Evolutionary conservation across 2,797 vertebrate species (phyloP).

Genomic region (Heteromormyrus szaboi): DNA sequence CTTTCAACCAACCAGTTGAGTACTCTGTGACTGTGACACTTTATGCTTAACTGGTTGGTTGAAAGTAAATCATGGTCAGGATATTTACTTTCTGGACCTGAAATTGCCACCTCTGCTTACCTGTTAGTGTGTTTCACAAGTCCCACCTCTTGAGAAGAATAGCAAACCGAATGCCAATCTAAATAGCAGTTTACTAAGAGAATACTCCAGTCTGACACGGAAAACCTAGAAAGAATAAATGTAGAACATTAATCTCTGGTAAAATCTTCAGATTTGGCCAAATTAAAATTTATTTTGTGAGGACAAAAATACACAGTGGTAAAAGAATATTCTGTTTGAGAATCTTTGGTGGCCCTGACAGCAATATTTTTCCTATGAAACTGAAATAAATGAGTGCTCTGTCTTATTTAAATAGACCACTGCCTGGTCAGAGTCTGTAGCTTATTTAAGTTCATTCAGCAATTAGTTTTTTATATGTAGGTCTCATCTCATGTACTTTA

Average conservation of each 20-base stretch:
- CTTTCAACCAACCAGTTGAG: too few species aligned
- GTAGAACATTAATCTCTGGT: not conserved
- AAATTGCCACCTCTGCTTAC: not conserved
- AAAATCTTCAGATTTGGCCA: not conserved
- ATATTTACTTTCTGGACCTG: too few species aligned
- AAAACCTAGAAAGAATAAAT: not conserved
- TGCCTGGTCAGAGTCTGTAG: not conserved
- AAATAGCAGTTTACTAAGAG: not conserved
- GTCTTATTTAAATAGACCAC: not conserved
- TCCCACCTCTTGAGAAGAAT: not conserved
- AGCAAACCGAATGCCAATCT: not conserved
- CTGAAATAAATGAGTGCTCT: not conserved
- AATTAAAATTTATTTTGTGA: not conserved
- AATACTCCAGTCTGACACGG: not conserved
- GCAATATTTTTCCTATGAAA: not conserved
- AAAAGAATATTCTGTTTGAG: not conserved
- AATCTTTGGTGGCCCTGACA: not conserved
- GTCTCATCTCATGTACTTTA: not conserved
- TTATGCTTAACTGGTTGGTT: too few species aligned
- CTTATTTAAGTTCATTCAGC: not conserved
- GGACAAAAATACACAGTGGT: not conserved
- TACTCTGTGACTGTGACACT: too few species aligned
- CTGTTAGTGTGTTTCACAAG: not conserved
- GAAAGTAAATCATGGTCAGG: too few species aligned
- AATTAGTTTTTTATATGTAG: not conserved